Conservation (phyloP, 2,113 vertebrate species). For the Pseudorasbora parva region DNA sequence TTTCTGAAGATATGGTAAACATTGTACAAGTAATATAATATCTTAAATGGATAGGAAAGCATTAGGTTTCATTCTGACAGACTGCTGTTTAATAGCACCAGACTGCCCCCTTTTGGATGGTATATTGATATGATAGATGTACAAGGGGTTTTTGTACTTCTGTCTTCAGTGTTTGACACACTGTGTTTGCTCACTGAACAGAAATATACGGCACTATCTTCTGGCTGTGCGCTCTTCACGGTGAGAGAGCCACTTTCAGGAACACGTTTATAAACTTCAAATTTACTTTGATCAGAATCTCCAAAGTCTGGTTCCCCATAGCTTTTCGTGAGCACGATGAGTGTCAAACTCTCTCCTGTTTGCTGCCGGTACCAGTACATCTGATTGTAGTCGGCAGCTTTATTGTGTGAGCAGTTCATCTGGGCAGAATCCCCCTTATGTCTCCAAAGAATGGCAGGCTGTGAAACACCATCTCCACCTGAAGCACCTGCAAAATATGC, state of each 20-base stretch:
- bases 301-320: background rate
- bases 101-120: background rate
- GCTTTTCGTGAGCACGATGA: background rate
- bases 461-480: background rate
- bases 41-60: background rate
- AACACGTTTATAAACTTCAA: constrained; percentile 8
- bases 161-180: background rate
- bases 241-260: constrained; percentile 32
- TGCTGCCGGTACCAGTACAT: background rate
- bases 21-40: no score
- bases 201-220: constrained; percentile 47
- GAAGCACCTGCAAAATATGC: background rate
- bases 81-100: constrained; percentile 24
- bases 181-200: constrained; percentile 48
- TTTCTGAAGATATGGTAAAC: no score
- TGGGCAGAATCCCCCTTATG: background rate
- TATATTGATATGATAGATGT: background rate
- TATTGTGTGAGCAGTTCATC: background rate
- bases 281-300: constrained; percentile 13
- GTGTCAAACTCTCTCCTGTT: background rate
- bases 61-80: background rate
- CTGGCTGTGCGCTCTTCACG: constrained; percentile 27
- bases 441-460: background rate
- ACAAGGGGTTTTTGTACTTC: background rate
- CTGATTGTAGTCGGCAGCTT: background rate